Base-by-base conservation (phyloP, 2,888 invertebrate species). In the Sarcophaga rosellei region DNA sequence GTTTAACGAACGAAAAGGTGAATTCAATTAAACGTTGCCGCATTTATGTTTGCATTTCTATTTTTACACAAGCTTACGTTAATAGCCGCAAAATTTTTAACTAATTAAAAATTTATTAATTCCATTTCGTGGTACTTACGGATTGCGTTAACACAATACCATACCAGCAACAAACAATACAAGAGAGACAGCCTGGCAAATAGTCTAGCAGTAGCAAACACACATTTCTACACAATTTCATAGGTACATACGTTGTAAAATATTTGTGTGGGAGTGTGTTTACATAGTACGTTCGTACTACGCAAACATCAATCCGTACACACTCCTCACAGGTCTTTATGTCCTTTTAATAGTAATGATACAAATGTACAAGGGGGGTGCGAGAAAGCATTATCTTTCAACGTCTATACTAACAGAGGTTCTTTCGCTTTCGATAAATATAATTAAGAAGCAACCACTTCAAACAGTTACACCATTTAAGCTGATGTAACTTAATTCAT, bases 31-130 rank as follows among this genome's bases (percentile, higher is more conserved):
- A 78, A 63, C 25, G 78, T 63, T 78, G 45, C 68, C 35, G 35
- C 35, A 35, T 35, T 35, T 35, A 35, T 78, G 68, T 83, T 78
- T 73, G 63, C 12, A 45, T 69, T 69, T 44, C 66, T 44, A 62
- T 66, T 73, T 68, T 83, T 73, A 68, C 68, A 74, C 63, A 15
- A 44, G 68, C 82, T 83, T 78, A 83, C 78, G 83, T 62, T 83
- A 73, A 73, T 62, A 73, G 62, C 73, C 73, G 73, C 61, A 15
- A 44, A 73, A 45, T 53, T 73, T 73, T 73, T 62, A 74, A 69
- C 74, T 83, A 74, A 83, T 83, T 83, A 83, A 83, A 83, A 74
- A 83, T 78, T 69, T 78, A 83, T 83, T 83, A 78, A 83, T 78
- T 74, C 68, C 69, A 78, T 78, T 83, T 78, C 65, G 23, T 74